Evolutionary conservation across 2,888 invertebrate genomes (phyloP).

Genomic region (Apamea anceps): DNA sequence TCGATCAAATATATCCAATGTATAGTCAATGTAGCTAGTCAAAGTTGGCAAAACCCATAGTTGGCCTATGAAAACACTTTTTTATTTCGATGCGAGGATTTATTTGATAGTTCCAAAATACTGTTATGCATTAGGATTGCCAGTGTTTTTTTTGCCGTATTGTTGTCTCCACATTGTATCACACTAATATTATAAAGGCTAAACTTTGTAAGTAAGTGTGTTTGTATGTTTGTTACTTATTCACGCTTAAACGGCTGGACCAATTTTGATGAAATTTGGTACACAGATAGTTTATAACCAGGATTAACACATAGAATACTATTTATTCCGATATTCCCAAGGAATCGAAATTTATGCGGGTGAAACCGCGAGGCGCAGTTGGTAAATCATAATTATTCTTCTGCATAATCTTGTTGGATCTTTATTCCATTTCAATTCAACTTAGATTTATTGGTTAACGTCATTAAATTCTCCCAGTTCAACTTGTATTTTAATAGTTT

Average conservation of each 20-base stretch:
- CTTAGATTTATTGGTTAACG: slow-evolving; percentile 1
- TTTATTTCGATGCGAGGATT: not conserved
- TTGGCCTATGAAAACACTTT: not conserved
- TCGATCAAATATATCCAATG: not conserved
- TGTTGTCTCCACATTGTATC: not conserved
- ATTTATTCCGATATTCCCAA: too few relatives aligned
- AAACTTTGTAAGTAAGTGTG: too few relatives aligned
- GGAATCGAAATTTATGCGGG: too few relatives aligned
- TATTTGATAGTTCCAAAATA: not conserved
- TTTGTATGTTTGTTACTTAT: too few relatives aligned
- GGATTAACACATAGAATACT: too few relatives aligned
- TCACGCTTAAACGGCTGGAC: too few relatives aligned
- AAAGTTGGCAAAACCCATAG: not conserved
- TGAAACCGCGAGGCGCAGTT: too few relatives aligned
- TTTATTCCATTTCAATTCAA: slow-evolving; percentile 10
- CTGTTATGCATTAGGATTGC: not conserved
- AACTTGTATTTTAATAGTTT: slow-evolving; percentile 43
- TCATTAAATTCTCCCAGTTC: slow-evolving; percentile 28
- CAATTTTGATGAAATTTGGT: too few relatives aligned
- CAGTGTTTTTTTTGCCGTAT: not conserved
- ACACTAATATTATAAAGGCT: too few relatives aligned
- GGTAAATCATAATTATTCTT: not conserved
- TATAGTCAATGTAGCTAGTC: not conserved
- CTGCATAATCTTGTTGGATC: not conserved
- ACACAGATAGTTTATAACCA: too few relatives aligned